Evolutionary conservation across 2,797 vertebrate genomes (phyloP).

Genomic region (Oryzias dopingdopingensis): DNA sequence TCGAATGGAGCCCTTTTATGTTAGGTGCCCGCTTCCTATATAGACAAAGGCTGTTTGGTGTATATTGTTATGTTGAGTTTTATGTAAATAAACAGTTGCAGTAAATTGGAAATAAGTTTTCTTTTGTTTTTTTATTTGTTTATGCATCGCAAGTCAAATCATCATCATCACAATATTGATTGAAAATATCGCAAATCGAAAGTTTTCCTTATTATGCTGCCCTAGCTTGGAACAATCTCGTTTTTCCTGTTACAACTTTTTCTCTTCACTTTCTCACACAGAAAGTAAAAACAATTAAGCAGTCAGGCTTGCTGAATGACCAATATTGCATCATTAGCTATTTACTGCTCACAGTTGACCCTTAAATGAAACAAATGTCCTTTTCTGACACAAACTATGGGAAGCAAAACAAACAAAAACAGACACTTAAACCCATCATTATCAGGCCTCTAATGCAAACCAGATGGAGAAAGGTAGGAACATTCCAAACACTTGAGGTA

Average conservation of each 20-base stretch:
- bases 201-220: conserved; percentile 1
- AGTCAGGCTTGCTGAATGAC: conserved; percentile 35
- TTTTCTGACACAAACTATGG: conserved; percentile 79
- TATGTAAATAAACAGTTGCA: no score
- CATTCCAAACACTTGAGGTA: conserved; percentile 93
- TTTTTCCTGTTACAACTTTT: conserved; percentile 13
- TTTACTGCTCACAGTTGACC: conserved; percentile 70
- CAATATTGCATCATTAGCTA: conserved; percentile 64
- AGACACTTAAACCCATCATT: conserved; percentile 84
- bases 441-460: conserved; percentile 87
- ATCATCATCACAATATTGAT: no score
- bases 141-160: no score
- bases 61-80: no score
- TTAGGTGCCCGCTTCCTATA: no score
- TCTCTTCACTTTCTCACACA: conserved; percentile 29
- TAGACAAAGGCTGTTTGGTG: no score
- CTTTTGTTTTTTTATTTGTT: no score
- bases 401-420: conserved; percentile 82
- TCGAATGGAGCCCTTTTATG: no score
- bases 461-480: conserved; percentile 82
- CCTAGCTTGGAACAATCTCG: not conserved
- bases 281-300: conserved; percentile 62
- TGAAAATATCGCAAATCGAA: no score
- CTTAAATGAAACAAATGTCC: conserved; percentile 81
- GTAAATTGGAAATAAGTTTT: no score